These are phyloP conservation scores for Pygmarrhopalites habei DNA, from an alignment of 1,140 invertebrate species.

Conservation along the genomic window DNA sequence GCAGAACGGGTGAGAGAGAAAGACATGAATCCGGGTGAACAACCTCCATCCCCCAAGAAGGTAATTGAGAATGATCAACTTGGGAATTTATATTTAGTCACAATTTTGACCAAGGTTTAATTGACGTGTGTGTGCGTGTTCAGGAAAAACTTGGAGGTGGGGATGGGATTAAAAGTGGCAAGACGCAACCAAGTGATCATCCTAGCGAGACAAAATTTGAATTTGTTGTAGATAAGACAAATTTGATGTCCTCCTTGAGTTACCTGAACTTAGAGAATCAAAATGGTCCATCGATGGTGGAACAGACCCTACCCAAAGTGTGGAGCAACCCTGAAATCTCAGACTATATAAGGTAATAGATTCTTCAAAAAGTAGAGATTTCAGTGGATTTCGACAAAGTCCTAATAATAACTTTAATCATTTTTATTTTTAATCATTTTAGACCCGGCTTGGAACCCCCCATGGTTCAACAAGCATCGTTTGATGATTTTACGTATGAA, in stretches of 20 bases:
- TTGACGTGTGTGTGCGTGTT: no score
- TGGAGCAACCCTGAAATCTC: constrained; percentile 62
- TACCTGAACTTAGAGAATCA: constrained; percentile 57
- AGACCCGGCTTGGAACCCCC: constrained; percentile 50
- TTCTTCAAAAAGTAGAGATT: no score
- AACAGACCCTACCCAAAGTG: constrained; percentile 58
- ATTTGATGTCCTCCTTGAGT: constrained; percentile 34
- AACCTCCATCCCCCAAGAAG: constrained; percentile 7
- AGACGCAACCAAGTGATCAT: neutral
- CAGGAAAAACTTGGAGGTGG: neutral
- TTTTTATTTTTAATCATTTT: no score
- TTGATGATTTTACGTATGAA: constrained; percentile 71
- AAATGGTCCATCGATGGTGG: constrained; percentile 52
- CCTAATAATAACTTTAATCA: no score
- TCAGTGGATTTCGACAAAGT: no score
- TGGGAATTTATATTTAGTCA: no score
- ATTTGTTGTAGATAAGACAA: constrained; percentile 25
- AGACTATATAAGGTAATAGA: constrained; percentile 45
- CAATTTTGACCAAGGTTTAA: no score
- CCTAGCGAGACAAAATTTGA: constrained; percentile 24
- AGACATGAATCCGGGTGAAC: constrained; percentile 7
- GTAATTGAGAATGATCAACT: constrained; percentile 1
- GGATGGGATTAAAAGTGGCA: neutral
- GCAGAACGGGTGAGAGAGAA: constrained; percentile 25
- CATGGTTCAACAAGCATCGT: constrained; percentile 70